phyloP scores from a whole-genome alignment of 2,888 invertebrate species.

The Pelosia muscerda region DNA sequence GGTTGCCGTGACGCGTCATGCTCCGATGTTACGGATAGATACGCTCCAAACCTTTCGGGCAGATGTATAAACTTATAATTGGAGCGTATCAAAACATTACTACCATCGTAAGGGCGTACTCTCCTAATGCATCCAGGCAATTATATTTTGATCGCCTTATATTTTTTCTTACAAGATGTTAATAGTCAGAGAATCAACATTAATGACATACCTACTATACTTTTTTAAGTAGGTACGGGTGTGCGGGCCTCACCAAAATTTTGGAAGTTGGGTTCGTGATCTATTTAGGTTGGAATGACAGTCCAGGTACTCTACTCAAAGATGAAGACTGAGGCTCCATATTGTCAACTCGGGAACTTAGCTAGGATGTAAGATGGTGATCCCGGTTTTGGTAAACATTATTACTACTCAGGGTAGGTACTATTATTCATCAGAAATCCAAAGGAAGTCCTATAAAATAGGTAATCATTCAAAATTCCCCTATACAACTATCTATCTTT shows the following conservation, averaged over 20 bases:
- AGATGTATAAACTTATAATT: slow-evolving; percentile 81
- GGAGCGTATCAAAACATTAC: slow-evolving; percentile 85
- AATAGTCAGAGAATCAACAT: slow-evolving; percentile 1
- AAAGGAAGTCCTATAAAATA: too few relatives aligned
- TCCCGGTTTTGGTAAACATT: too few relatives aligned
- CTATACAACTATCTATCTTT: too few relatives aligned
- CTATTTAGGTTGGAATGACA: too few relatives aligned
- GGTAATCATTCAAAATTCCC: too few relatives aligned
- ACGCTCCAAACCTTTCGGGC: slow-evolving; percentile 70
- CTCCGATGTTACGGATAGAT: slow-evolving; percentile 78
- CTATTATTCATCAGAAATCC: too few relatives aligned
- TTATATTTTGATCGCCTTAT: slow-evolving; percentile 43
- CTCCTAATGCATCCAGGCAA: slow-evolving; percentile 35
- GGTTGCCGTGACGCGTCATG: slow-evolving; percentile 77
- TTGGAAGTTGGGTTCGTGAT: too few relatives aligned
- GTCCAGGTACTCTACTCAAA: too few relatives aligned
- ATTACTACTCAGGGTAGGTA: too few relatives aligned
- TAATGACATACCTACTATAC: neutral
- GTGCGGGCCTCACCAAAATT: neutral
- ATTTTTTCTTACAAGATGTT: slow-evolving; percentile 19
- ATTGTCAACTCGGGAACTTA: too few relatives aligned
- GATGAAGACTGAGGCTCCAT: too few relatives aligned
- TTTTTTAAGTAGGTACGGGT: neutral
- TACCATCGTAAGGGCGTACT: slow-evolving; percentile 43
- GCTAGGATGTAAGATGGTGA: too few relatives aligned